Base-by-base conservation (phyloP, 2,113 vertebrate genomes). In the Rhinolophus sinicus region DNA sequence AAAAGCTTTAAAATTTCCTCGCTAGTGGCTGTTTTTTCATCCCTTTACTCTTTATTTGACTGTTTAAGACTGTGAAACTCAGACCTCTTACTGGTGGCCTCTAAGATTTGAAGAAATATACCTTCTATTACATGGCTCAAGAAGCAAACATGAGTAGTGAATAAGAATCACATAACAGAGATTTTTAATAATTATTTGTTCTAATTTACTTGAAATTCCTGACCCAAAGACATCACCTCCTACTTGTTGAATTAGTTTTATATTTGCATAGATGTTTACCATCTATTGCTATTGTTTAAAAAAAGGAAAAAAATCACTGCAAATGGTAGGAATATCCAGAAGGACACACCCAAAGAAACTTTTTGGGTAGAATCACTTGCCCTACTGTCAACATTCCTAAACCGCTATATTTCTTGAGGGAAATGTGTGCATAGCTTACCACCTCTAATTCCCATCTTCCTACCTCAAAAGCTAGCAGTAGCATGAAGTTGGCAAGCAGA, bases 81-180 rank as follows among this genome's bases (percentile, higher is more conserved):
- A 47, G 40, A 81, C 26, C 22, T 58, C 76, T 54, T 64, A 64
- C 56, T 60, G 82, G 28, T 93, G 28, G 40, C n/a, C 28, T 77
- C 52, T 88, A 84, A 89, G 35, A 94, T 93, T 92, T 78, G 85
- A 96, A 97, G 77, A 90, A 92, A 83, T 75, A 52, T 13, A 38
- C 56, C 73, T 92, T 85, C n/a, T n/a, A 44, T 73, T 60, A 72
- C 14, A 54, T 26, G 44, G 33, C 18, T 90, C 62, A 94, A 94
- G 22, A 13, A 95, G 58, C 35, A 86, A 70, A 84, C 4, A 2
- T 33, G 38, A 67, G 44, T 47, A 90, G 19, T 87, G 85, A 95
- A 69, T 69, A 83, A 96, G 52, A 93, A 70, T 65, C 33, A 33
- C 26, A 8, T 80, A 73, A 83, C 33, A 44, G 30, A 44, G 47